Evolutionary conservation across 2,113 vertebrate genomes (phyloP).

Genomic region (Plotosus lineatus): DNA sequence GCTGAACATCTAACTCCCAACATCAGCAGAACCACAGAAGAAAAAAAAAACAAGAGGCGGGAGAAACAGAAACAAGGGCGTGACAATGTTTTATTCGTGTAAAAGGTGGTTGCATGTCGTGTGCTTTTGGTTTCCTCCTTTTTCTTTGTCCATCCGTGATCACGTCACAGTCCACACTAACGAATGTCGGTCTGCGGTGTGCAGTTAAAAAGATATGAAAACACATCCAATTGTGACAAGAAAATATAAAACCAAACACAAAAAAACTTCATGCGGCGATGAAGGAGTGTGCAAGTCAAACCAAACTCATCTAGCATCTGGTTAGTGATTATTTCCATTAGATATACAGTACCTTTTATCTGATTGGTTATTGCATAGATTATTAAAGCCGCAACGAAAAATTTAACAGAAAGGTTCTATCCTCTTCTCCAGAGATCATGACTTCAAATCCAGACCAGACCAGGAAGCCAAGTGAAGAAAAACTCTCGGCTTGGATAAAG

Average conservation of each 20-base stretch:
- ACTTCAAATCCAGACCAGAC: background rate
- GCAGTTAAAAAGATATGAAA: slow-evolving; percentile 13
- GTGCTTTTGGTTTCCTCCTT: slow-evolving; percentile 23
- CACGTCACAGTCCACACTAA: background rate
- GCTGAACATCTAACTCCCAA: background rate
- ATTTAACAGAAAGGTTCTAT: background rate
- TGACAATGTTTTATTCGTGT: background rate
- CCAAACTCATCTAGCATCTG: slow-evolving; percentile 14
- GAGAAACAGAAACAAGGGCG: background rate
- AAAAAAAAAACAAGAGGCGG: slow-evolving; percentile 10
- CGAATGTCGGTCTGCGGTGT: slow-evolving; percentile 33
- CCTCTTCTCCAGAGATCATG: background rate
- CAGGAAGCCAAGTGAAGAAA: background rate
- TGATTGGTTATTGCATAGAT: background rate
- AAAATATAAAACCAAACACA: background rate
- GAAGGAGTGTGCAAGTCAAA: slow-evolving; percentile 20
- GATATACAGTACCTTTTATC: background rate
- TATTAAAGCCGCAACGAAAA: slow-evolving; percentile 2
- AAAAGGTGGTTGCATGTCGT: background rate
- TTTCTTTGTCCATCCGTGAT: slow-evolving; percentile 26
- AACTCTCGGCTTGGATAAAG: too few relatives aligned
- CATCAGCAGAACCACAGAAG: background rate
- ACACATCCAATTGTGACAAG: slow-evolving; percentile 10
- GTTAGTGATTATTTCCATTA: slow-evolving; percentile 18
- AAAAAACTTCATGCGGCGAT: slow-evolving; percentile 9